Percentiles rank a stretch among this genome's conserved stretches.
phyloP scores from a whole-genome alignment of 2,888 invertebrate species.

The Merodon equestris region DNA sequence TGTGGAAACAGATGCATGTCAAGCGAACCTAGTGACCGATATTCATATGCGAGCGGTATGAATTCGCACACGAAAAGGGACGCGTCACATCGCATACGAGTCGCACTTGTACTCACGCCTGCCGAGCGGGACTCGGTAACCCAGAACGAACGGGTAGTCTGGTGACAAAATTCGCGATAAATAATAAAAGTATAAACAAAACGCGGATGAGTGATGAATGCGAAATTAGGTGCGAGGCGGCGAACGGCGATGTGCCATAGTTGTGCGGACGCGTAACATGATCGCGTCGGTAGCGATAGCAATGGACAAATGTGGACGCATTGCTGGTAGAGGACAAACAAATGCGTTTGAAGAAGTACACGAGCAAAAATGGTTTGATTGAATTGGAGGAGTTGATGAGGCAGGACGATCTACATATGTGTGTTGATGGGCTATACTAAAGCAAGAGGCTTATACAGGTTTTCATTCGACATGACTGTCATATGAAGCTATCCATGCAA shows the following conservation, averaged over 20 bases:
- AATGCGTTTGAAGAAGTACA: no score
- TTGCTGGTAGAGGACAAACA: neutral
- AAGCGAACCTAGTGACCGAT: conserved; percentile 68
- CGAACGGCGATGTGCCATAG: no score
- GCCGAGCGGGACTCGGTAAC: no score
- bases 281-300: conserved; percentile 31
- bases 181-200: conserved; percentile 58
- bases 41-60: conserved; percentile 59
- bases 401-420: no score
- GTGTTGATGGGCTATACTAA: no score
- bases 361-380: no score
- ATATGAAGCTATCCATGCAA: no score
- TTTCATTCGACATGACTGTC: no score
- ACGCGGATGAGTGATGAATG: conserved; percentile 48
- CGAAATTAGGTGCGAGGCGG: conserved; percentile 42
- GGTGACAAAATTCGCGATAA: conserved; percentile 63
- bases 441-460: no score
- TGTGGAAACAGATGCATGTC: conserved; percentile 45
- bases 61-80: conserved; percentile 34
- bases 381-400: no score
- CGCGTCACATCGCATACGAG: conserved; percentile 31
- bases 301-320: conserved; percentile 32
- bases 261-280: conserved; percentile 1
- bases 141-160: conserved; percentile 13
- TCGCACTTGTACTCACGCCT: conserved; percentile 3